Percentiles rank a stretch among this genome's conserved stretches.
Evolutionary conservation across 2,113 vertebrate genomes (phyloP).

Genomic region (Eublepharis macularius): DNA sequence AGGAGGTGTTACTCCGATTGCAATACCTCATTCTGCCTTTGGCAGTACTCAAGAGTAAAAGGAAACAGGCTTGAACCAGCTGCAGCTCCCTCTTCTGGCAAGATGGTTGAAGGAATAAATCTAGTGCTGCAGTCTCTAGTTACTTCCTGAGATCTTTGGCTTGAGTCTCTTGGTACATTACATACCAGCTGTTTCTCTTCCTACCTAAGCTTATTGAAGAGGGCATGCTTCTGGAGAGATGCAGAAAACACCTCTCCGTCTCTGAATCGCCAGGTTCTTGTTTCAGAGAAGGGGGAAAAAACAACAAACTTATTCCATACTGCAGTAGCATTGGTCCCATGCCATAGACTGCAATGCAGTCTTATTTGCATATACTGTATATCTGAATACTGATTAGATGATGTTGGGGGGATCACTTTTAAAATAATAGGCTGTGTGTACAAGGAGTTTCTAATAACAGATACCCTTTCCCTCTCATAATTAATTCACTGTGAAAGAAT

Average conservation of each 20-base stretch:
- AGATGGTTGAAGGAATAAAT: not conserved
- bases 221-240: not conserved
- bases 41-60: not conserved
- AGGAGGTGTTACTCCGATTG: not conserved
- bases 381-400: not conserved
- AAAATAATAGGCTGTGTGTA: not conserved
- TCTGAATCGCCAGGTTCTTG: not conserved
- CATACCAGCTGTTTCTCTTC: not conserved
- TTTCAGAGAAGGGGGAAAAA: not conserved
- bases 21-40: not conserved
- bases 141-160: not conserved
- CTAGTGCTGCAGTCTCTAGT: too few relatives aligned
- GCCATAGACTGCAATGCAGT: not conserved
- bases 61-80: not conserved
- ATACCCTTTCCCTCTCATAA: not conserved
- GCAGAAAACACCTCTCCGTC: not conserved
- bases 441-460: not conserved
- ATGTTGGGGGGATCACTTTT: not conserved
- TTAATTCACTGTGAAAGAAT: not conserved
- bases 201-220: fast-evolving
- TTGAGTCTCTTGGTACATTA: not conserved
- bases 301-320: not conserved
- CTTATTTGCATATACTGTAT: not conserved
- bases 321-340: not conserved
- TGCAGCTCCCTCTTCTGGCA: not conserved